Conservation (phyloP, 2,113 vertebrate species). For the Pleuronectes platessa region DNA sequence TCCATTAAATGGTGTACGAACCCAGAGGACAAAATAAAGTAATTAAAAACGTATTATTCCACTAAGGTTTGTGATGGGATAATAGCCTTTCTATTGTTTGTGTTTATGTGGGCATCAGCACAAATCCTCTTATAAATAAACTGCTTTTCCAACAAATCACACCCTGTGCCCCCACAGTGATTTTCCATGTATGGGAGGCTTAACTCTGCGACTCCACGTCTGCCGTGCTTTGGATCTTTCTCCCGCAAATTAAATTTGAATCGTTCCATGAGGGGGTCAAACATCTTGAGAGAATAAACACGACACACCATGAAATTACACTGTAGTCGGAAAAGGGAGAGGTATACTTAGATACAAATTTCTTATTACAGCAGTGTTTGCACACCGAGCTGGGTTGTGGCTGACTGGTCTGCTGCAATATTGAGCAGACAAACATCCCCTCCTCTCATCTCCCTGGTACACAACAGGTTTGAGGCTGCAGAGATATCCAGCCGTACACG, state of each 20-base stretch:
- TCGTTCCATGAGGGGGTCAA: constrained; percentile 78
- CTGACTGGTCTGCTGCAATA: constrained; percentile 66
- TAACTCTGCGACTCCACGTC: constrained; percentile 59
- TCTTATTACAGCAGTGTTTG: constrained; percentile 75
- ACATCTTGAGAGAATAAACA: constrained; percentile 81
- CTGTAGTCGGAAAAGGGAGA: constrained; percentile 70
- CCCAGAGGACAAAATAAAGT: constrained; percentile 35
- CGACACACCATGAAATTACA: constrained; percentile 84
- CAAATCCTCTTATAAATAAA: constrained; percentile 75
- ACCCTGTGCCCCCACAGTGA: constrained; percentile 45
- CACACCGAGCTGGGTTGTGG: constrained; percentile 62
- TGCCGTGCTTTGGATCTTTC: constrained; percentile 69
- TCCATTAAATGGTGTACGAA: constrained; percentile 38
- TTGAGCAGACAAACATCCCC: constrained; percentile 54
- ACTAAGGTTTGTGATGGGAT: constrained; percentile 38
- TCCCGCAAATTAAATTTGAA: constrained; percentile 81
- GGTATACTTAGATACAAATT: constrained; percentile 78
- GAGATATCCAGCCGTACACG: constrained; percentile 36
- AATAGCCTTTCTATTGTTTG: constrained; percentile 48
- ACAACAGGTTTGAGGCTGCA: constrained; percentile 49
- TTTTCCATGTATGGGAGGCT: constrained; percentile 62
- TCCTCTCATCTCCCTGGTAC: constrained; percentile 40
- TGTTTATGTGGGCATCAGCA: constrained; percentile 62
- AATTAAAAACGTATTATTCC: constrained; percentile 65
- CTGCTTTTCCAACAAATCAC: constrained; percentile 74